Conservation (phyloP, 2,113 vertebrate species). For the Tachysurus vachellii region DNA sequence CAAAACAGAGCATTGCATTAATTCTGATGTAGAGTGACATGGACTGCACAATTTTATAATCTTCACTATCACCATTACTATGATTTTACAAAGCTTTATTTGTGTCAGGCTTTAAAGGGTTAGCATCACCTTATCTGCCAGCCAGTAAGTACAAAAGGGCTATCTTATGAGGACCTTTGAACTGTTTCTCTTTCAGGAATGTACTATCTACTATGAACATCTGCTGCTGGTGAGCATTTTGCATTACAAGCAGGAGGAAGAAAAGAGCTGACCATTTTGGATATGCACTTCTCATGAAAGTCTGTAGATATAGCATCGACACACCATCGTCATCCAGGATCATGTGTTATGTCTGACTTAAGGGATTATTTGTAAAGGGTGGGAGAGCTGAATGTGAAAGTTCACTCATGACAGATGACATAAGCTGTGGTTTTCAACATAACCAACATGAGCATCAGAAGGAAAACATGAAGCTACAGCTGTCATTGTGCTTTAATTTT, state of each 20-base stretch:
- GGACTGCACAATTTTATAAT: neutral
- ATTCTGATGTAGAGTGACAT: neutral
- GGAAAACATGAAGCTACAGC: neutral
- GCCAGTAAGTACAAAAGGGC: neutral
- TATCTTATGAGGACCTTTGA: constrained; percentile 7
- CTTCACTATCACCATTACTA: neutral
- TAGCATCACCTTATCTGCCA: neutral
- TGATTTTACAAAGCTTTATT: neutral
- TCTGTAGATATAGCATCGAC: neutral
- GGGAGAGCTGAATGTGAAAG: neutral
- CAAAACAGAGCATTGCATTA: neutral
- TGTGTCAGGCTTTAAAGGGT: neutral
- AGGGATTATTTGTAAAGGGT: neutral
- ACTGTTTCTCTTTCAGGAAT: neutral
- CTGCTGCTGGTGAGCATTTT: neutral
- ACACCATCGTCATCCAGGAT: neutral
- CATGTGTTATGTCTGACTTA: constrained; percentile 16
- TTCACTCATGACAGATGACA: constrained; percentile 1
- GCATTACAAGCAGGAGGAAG: neutral
- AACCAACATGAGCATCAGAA: neutral
- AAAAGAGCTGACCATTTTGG: neutral
- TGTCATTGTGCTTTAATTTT: neutral
- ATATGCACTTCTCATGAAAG: neutral
- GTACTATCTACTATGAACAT: constrained; percentile 5
- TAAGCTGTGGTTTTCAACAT: neutral